A percentile compares a stretch with the other conserved stretches of the same genome.
phyloP scores from a whole-genome alignment of 1,140 invertebrate genomes.

The Steinernema feltiae region DNA sequence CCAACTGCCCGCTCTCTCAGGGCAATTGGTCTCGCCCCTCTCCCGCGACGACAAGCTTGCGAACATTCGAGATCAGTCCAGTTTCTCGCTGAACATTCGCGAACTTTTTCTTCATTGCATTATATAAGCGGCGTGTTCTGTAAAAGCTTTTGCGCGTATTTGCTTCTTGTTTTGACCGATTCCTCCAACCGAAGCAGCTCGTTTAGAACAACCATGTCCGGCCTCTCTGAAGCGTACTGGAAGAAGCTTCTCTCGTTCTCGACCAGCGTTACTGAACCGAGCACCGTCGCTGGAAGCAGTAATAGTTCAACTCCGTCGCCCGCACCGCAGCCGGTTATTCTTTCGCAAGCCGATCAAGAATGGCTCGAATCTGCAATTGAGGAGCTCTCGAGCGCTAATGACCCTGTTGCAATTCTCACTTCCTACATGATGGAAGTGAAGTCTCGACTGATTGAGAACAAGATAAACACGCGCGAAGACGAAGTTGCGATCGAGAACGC shows the following conservation, averaged over 20 bases:
- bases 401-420: neutral
- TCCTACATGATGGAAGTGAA: slow-evolving; percentile 1
- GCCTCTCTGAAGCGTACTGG: neutral
- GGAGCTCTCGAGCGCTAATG: neutral
- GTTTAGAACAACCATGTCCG: neutral
- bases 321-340: neutral
- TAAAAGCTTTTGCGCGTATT: no score
- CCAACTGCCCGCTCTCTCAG: no score
- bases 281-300: neutral
- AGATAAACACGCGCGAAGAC: neutral
- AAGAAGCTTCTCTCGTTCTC: neutral
- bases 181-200: no score
- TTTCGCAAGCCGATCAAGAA: neutral
- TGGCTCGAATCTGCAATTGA: neutral
- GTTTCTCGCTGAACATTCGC: no score
- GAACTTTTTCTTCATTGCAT: no score
- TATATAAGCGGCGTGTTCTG: no score
- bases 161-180: no score
- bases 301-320: no score
- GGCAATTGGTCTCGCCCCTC: no score
- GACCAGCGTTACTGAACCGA: neutral
- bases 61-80: no score
- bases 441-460: neutral
- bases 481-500: neutral
- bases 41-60: no score